phyloP scores from a whole-genome alignment of 2,888 invertebrate genomes.

The Stomorhina lunata region DNA sequence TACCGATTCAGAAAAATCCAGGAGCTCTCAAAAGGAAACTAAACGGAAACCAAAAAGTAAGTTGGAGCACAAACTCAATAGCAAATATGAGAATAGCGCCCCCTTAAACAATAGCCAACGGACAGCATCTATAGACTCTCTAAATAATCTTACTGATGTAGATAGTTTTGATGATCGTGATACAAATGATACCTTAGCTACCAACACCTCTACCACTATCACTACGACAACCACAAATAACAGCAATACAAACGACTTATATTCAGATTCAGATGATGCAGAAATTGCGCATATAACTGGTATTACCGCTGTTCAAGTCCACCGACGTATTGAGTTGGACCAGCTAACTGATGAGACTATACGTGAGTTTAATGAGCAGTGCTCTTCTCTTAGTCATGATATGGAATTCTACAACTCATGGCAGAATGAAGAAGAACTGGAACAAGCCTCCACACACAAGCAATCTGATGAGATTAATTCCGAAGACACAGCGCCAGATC shows the following conservation, averaged over 20 bases:
- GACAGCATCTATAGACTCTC: conserved; percentile 83
- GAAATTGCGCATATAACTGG: conserved; percentile 82
- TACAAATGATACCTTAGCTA: conserved; percentile 78
- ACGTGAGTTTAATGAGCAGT: conserved; percentile 75
- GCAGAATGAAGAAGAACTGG: conserved; percentile 77
- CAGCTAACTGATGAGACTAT: conserved; percentile 77
- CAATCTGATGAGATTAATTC: conserved; percentile 64
- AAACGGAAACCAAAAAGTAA: conserved; percentile 38
- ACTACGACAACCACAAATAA: not conserved
- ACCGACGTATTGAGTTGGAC: conserved; percentile 76
- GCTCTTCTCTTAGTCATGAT: conserved; percentile 76
- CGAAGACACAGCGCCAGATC: not conserved
- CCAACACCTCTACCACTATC: conserved; percentile 3
- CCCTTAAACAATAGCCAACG: not conserved
- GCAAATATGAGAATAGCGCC: not conserved
- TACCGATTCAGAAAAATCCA: conserved; percentile 3
- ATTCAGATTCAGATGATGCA: conserved; percentile 86
- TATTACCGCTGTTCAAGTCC: conserved; percentile 77
- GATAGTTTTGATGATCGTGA: conserved; percentile 80
- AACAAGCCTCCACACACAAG: conserved; percentile 63
- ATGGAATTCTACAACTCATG: conserved; percentile 75
- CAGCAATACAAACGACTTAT: conserved; percentile 77
- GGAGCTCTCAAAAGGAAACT: conserved; percentile 3
- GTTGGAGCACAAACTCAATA: not conserved
- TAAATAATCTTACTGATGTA: conserved; percentile 85